phyloP scores from a whole-genome alignment of 2,113 vertebrate species.

The Sapayoa aenigma region DNA sequence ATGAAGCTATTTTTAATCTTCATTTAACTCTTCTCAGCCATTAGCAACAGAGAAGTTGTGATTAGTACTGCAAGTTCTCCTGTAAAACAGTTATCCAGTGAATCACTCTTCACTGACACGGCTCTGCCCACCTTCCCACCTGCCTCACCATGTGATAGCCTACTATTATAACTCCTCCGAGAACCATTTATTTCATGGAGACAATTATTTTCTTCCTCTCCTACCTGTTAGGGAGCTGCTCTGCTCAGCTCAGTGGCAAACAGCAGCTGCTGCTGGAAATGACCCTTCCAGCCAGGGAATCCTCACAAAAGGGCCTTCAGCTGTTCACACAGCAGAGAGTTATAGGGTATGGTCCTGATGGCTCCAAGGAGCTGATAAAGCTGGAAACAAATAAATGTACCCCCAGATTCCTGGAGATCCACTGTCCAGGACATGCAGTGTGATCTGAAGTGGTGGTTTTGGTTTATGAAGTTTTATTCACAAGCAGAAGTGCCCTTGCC shows the following conservation, averaged over 20 bases:
- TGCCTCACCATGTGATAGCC: slow-evolving; percentile 9
- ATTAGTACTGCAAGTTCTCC: neutral
- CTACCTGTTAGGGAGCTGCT: neutral
- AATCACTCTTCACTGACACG: slow-evolving; percentile 34
- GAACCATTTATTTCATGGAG: neutral
- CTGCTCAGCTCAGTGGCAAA: neutral
- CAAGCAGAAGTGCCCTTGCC: fast-evolving
- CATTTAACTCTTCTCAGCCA: slow-evolving; percentile 21
- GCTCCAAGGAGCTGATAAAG: neutral
- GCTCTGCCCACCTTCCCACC: slow-evolving; percentile 33
- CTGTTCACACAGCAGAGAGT: neutral
- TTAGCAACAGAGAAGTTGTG: slow-evolving; percentile 27
- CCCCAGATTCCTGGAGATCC: neutral
- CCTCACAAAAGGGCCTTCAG: neutral
- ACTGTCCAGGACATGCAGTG: neutral
- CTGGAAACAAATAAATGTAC: neutral
- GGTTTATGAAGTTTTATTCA: neutral
- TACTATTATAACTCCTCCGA: neutral
- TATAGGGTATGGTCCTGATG: neutral
- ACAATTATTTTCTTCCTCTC: neutral
- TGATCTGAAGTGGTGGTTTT: neutral
- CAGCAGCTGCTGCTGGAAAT: neutral
- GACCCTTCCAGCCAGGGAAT: neutral
- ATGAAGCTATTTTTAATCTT: slow-evolving; percentile 4
- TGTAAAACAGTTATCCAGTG: slow-evolving; percentile 29